Percentiles rank a stretch among this genome's conserved stretches.
phyloP scores from a whole-genome alignment of 1,140 invertebrate genomes.

The Hestina assimilis region DNA sequence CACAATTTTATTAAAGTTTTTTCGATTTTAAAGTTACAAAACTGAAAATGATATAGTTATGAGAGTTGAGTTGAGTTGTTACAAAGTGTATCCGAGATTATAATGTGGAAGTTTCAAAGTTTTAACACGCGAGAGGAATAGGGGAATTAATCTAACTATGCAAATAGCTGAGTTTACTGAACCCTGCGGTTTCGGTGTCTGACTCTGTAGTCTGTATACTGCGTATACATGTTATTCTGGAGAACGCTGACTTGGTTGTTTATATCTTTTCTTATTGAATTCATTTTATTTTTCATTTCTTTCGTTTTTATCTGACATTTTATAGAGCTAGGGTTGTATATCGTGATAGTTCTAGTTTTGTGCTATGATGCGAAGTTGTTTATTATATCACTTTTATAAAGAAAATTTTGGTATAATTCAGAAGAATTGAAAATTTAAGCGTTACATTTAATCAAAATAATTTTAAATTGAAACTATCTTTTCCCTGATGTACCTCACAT shows the following conservation, averaged over 20 bases:
- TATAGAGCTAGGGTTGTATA: too few relatives aligned
- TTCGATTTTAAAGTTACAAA: neutral
- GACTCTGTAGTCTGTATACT: constrained; percentile 9
- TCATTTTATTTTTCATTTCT: neutral
- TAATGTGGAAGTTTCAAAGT: constrained; percentile 6
- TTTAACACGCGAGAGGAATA: constrained; percentile 1
- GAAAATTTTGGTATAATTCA: too few relatives aligned
- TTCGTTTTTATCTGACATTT: neutral
- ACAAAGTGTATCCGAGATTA: neutral
- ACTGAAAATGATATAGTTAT: neutral
- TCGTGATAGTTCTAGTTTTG: too few relatives aligned
- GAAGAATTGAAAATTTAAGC: too few relatives aligned
- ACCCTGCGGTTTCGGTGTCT: constrained; percentile 6
- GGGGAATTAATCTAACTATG: constrained; percentile 18
- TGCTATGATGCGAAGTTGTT: too few relatives aligned
- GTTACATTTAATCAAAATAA: too few relatives aligned
- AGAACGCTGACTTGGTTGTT: constrained; percentile 4
- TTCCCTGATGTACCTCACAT: too few relatives aligned
- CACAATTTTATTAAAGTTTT: neutral
- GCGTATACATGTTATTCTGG: constrained; percentile 1
- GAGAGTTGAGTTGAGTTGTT: neutral
- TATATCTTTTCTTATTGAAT: neutral
- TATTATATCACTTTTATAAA: too few relatives aligned
- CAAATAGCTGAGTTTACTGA: constrained; percentile 19
- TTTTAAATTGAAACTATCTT: too few relatives aligned